Base-by-base conservation (phyloP, 2,113 vertebrate species). In the Mormyrus lacerda region DNA sequence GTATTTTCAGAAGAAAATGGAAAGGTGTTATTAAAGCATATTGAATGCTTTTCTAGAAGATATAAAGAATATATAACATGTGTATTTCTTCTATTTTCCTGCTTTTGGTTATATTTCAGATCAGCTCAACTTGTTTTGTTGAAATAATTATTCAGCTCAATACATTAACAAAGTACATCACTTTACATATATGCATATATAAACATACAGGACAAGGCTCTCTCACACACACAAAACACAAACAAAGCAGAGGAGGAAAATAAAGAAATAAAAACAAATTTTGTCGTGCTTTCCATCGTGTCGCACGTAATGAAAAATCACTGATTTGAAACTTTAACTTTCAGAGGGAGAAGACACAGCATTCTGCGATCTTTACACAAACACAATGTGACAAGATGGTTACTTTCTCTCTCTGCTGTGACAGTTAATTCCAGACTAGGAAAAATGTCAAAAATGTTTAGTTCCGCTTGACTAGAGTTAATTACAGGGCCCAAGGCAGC, bases 401-500 rank as follows among this genome's bases (percentile, higher is more conserved):
- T 97, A 96, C 96, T 96, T 96, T 97, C 95, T 97, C 96, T 95
- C 96, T 98, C 95, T 94, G 94, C 97, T 96, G 96, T 98, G 97
- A 98, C 97, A 98, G 97, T 97, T 98, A 96, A 98, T 98, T 98
- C 97, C 96, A 96, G 96, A 98, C 95, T 94, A 98, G 96, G 96
- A 97, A 97, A 97, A 97, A 97, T 97, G 98, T 99, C 98, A 98
- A 97, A 98, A 98, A 97, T 98, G 96, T 97, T 99, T 99, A 99
- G 97, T 96, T 96, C 96, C 96, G 97, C 97, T 97, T 96, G 96
- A 96, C 94, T 95, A 96, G 96, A 99, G 97, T 98, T 99, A 98
- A 99, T 99, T 98, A 98, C 96, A 94, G 96, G 95, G 96, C 97
- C 97, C 87, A 93, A 94, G 97, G 97, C 97, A 94, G 95, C 94